Evolutionary conservation across 2,113 vertebrate species (phyloP).

Genomic region (Heterotilapia buettikoferi): DNA sequence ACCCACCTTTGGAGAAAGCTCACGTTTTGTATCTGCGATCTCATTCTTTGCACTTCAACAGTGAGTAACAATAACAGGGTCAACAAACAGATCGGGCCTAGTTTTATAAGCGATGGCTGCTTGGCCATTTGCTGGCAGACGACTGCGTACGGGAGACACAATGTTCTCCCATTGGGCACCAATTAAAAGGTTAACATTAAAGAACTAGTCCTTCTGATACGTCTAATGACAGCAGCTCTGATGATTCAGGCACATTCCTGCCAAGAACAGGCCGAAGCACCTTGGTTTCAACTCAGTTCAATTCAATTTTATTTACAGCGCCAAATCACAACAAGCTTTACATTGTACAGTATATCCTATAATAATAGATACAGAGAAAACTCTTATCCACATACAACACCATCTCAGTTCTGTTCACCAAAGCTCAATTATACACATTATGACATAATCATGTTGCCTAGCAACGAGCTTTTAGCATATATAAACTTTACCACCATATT

Average conservation of each 20-base stretch:
- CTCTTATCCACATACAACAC: rapidly evolving
- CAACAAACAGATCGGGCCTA: neutral
- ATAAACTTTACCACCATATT: neutral
- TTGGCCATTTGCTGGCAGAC: neutral
- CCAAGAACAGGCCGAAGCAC: neutral
- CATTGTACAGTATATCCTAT: neutral
- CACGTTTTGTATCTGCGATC: rapidly evolving
- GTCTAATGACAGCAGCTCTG: neutral
- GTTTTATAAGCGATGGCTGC: neutral
- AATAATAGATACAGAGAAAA: rapidly evolving
- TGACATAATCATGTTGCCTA: neutral
- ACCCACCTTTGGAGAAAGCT: rapidly evolving
- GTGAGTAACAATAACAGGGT: neutral
- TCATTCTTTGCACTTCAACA: rapidly evolving
- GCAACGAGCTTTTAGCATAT: neutral
- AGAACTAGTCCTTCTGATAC: neutral
- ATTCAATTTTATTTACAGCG: rapidly evolving
- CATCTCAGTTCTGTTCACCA: neutral
- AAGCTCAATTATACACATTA: neutral
- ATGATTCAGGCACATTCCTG: neutral
- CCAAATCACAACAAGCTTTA: neutral
- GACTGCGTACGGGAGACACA: neutral
- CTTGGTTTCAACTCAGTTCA: neutral
- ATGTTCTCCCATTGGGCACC: rapidly evolving
- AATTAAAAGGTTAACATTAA: neutral